A percentile compares a stretch with the other conserved stretches of the same genome.
These are phyloP conservation scores for Phengaris arion DNA, from an alignment of 2,888 invertebrate genomes.

Conservation along the genomic window DNA sequence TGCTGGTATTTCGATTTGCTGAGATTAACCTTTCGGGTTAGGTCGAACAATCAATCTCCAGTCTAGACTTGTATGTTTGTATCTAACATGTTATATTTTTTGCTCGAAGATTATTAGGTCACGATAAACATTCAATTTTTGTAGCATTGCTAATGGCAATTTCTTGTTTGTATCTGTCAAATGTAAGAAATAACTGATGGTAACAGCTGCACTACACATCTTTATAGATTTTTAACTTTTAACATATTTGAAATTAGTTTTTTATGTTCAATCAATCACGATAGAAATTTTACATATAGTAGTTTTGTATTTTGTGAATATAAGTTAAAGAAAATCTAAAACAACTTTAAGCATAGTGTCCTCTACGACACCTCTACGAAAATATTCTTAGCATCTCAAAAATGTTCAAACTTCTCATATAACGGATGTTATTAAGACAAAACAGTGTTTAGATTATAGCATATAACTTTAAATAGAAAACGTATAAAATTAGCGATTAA, in stretches of 20 bases:
- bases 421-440: neutral
- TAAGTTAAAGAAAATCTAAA: too few relatives aligned
- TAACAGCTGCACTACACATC: too few relatives aligned
- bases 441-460: neutral
- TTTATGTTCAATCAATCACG: too few relatives aligned
- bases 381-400: neutral
- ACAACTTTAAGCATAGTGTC: neutral
- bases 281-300: too few relatives aligned
- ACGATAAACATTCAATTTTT: neutral
- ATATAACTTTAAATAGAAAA: neutral
- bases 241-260: too few relatives aligned
- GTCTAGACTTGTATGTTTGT: slow-evolving; percentile 7
- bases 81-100: neutral
- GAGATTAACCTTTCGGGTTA: slow-evolving; percentile 9
- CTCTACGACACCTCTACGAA: neutral
- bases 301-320: too few relatives aligned
- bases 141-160: neutral
- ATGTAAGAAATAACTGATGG: neutral
- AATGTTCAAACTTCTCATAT: neutral
- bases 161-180: neutral
- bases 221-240: too few relatives aligned
- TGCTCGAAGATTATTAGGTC: neutral
- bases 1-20: slow-evolving; percentile 14
- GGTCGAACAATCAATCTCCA: slow-evolving; percentile 1
- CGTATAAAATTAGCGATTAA: slow-evolving; percentile 16